These are phyloP conservation scores for Piaya cayana DNA, from an alignment of 2,113 vertebrate genomes.

Conservation along the genomic window DNA sequence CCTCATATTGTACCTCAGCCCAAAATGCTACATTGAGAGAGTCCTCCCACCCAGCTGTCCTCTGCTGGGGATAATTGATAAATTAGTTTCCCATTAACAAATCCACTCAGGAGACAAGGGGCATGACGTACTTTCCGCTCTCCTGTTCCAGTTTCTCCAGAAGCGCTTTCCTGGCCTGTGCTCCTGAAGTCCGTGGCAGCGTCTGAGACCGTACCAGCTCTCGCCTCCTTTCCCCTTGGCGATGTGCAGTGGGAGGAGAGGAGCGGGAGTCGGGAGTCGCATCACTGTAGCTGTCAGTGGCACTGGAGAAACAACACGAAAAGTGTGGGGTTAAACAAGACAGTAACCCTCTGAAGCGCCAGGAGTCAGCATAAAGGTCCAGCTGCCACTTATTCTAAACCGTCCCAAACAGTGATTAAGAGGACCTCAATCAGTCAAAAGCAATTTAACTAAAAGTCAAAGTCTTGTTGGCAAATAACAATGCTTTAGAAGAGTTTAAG, in stretches of 20 bases:
- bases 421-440: neutral
- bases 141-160: conserved; percentile 89
- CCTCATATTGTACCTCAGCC: neutral
- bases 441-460: neutral
- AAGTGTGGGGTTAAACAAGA: neutral
- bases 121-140: conserved; percentile 75
- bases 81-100: neutral
- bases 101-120: neutral
- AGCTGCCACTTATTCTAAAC: neutral
- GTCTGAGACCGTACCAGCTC: conserved; percentile 86
- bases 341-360: neutral
- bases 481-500: neutral
- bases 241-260: conserved; percentile 41
- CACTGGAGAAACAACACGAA: conserved; percentile 20
- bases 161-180: conserved; percentile 84
- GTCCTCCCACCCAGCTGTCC: neutral
- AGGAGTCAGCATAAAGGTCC: neutral
- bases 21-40: neutral
- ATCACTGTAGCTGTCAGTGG: conserved; percentile 11
- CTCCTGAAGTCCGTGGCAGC: conserved; percentile 75
- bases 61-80: neutral
- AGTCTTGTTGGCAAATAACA: neutral
- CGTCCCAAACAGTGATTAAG: neutral
- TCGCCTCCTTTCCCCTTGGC: conserved; percentile 80
- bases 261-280: conserved; percentile 56